Conservation (phyloP, 1,140 invertebrate genomes). For the Hyles vespertilio region DNA sequence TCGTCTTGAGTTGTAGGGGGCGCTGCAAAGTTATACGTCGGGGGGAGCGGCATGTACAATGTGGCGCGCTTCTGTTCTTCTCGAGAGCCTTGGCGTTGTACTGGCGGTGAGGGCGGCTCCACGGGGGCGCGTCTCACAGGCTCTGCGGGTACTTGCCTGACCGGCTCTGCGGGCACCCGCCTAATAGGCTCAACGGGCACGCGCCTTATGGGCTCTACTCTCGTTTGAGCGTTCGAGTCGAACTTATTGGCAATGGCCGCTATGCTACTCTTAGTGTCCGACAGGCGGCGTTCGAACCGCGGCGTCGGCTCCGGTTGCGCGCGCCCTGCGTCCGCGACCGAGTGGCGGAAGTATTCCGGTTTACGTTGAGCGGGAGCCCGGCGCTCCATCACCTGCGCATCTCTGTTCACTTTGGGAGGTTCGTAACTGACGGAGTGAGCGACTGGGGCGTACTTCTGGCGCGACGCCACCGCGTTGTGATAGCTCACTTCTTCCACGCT, state of each 20-base stretch:
- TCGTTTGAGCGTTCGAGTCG: conserved; percentile 41
- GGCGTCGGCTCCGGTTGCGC: conserved; percentile 8
- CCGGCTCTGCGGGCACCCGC: too few species aligned
- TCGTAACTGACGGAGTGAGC: conserved; percentile 52
- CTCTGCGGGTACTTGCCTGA: too few species aligned
- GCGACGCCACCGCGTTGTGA: conserved; percentile 45
- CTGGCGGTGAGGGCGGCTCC: conserved; percentile 14
- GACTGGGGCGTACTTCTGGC: conserved; percentile 43
- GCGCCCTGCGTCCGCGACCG: conserved; percentile 40
- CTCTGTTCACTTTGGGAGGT: conserved; percentile 35
- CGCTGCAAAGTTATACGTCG: conserved; percentile 63
- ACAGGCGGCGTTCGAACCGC: conserved; percentile 33
- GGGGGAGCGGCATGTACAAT: conserved; percentile 54
- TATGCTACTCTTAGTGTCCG: conserved; percentile 51
- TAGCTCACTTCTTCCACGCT: conserved; percentile 49
- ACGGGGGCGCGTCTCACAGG: conserved; percentile 38
- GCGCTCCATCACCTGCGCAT: conserved; percentile 40
- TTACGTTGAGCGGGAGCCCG: conserved; percentile 34
- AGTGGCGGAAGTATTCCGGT: conserved; percentile 60
- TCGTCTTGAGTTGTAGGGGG: conserved; percentile 56
- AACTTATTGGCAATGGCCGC: conserved; percentile 64
- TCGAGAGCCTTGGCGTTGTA: conserved; percentile 25
- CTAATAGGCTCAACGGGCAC: conserved; percentile 9
- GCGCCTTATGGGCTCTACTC: conserved; percentile 15
- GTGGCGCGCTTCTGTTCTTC: conserved; percentile 46